These are phyloP conservation scores for Atta cephalotes DNA, from an alignment of 1,140 invertebrate genomes.

Conservation along the genomic window DNA sequence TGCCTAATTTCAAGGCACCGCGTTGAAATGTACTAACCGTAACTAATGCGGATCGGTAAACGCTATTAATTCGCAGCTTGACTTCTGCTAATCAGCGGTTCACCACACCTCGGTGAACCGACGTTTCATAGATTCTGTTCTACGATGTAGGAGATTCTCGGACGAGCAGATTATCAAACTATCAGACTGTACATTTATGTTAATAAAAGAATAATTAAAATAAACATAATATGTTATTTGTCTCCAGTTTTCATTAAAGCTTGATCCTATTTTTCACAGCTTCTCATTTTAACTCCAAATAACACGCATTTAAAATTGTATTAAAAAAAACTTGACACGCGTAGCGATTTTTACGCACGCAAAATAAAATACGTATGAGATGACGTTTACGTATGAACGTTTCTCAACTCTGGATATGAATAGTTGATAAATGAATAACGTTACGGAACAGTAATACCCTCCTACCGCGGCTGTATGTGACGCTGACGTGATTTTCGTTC, in stretches of 20 bases:
- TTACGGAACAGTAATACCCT: constrained; percentile 33
- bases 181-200: neutral
- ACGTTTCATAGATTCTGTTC: constrained; percentile 41
- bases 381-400: constrained; percentile 18
- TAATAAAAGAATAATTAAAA: neutral
- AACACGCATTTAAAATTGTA: neutral
- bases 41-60: constrained; percentile 77
- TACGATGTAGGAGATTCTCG: neutral
- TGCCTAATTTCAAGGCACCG: constrained; percentile 76
- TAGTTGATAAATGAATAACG: constrained; percentile 61
- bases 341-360: constrained; percentile 14
- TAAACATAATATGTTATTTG: neutral
- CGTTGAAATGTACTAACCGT: constrained; percentile 74
- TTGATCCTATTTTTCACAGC: neutral
- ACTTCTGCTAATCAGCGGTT: constrained; percentile 72
- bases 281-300: neutral
- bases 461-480: constrained; percentile 39
- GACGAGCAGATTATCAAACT: neutral
- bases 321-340: constrained; percentile 3
- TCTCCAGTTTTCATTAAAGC: neutral
- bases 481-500: constrained; percentile 54
- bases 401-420: constrained; percentile 35
- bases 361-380: constrained; percentile 2
- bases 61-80: constrained; percentile 74
- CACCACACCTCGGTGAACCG: constrained; percentile 33